phyloP scores from a whole-genome alignment of 2,888 invertebrate genomes.

The Watsonalla binaria region DNA sequence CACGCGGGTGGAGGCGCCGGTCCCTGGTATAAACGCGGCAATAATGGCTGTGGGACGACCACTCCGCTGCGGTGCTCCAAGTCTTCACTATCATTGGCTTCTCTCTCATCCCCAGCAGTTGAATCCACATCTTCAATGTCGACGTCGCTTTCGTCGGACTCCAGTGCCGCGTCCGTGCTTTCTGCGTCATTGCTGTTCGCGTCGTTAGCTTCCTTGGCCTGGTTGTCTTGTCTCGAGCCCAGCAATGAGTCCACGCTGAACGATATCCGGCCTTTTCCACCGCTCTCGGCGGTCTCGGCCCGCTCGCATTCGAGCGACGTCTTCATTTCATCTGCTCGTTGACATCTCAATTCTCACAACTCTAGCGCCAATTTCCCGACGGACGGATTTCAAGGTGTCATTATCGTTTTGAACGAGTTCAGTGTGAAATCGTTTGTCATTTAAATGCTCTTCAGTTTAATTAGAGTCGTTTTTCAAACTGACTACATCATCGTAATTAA shows the following conservation, averaged over 20 bases:
- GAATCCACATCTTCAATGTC: slow-evolving; percentile 71
- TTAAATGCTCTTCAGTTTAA: background rate
- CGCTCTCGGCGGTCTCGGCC: slow-evolving; percentile 68
- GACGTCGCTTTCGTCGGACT: slow-evolving; percentile 71
- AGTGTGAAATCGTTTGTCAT: background rate
- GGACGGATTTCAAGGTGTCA: slow-evolving; percentile 16
- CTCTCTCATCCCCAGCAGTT: slow-evolving; percentile 60
- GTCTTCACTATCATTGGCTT: slow-evolving; percentile 67
- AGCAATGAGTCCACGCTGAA: slow-evolving; percentile 85
- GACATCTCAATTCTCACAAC: slow-evolving; percentile 44
- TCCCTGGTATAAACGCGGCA: slow-evolving; percentile 79
- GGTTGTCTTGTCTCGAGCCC: slow-evolving; percentile 52
- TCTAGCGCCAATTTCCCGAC: slow-evolving; percentile 13
- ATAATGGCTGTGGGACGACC: slow-evolving; percentile 82
- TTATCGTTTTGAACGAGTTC: slow-evolving; percentile 7
- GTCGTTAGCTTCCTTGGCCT: slow-evolving; percentile 46
- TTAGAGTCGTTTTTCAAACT: too few relatives aligned
- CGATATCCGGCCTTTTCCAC: slow-evolving; percentile 82
- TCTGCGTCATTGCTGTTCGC: slow-evolving; percentile 64
- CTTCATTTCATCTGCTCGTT: slow-evolving; percentile 74
- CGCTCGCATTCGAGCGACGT: slow-evolving; percentile 75
- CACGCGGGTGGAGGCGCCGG: slow-evolving; percentile 75
- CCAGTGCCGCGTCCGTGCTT: slow-evolving; percentile 53
- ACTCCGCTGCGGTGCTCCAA: slow-evolving; percentile 73
- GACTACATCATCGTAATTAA: too few relatives aligned